phyloP scores from a whole-genome alignment of 2,888 invertebrate genomes.

The Cantharis flavilabris region DNA sequence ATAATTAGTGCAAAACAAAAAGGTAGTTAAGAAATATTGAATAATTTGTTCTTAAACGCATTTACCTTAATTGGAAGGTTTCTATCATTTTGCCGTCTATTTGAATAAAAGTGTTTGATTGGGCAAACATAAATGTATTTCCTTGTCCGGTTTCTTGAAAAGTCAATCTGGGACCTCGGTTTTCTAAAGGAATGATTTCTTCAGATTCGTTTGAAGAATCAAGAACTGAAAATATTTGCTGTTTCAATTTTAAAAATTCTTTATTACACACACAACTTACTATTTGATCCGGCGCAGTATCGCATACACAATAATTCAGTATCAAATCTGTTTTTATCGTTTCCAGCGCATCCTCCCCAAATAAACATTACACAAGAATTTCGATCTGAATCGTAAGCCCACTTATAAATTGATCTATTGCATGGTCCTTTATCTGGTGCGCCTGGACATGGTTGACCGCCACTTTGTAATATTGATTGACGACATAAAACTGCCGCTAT shows the following conservation, averaged over 20 bases:
- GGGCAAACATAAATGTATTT: conserved; percentile 89
- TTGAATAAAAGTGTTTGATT: conserved; percentile 88
- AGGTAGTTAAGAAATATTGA: not conserved
- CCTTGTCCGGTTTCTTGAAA: conserved; percentile 85
- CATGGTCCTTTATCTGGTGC: conserved; percentile 62
- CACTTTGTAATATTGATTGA: conserved; percentile 9
- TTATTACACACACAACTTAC: conserved; percentile 10
- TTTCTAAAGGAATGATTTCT: conserved; percentile 69
- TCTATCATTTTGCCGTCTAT: conserved; percentile 89
- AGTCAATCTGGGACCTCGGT: conserved; percentile 78
- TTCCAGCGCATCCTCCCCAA: conserved; percentile 73
- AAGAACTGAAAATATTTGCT: conserved; percentile 2
- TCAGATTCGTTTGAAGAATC: conserved; percentile 12
- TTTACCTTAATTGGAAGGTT: conserved; percentile 84
- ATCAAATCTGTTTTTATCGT: conserved; percentile 69
- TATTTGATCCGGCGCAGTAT: conserved; percentile 55
- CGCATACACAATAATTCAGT: conserved; percentile 69
- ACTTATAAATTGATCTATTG: conserved; percentile 68
- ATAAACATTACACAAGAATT: conserved; percentile 66
- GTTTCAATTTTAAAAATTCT: not conserved
- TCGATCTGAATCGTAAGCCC: conserved; percentile 65
- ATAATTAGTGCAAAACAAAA: too few species aligned
- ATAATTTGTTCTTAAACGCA: not conserved
- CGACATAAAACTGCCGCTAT: conserved; percentile 11
- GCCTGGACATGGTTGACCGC: conserved; percentile 54